A percentile compares a stretch with the other conserved stretches of the same genome.
These are phyloP conservation scores for Doryteuthis pealeii DNA, from an alignment of 1,140 invertebrate species.

Conservation along the genomic window DNA sequence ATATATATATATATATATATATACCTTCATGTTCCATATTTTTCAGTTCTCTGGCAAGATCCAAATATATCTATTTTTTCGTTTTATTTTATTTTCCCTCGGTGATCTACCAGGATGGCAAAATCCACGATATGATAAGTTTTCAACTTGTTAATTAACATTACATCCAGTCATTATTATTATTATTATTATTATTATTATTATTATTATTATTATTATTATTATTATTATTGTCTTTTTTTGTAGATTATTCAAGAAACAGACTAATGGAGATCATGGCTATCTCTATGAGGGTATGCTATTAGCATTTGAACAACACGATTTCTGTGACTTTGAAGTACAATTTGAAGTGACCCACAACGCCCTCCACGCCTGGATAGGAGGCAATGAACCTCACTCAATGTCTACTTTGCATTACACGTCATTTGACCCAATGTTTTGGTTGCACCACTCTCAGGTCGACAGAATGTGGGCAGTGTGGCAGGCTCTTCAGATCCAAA, in stretches of 20 bases:
- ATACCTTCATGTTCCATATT: too few species aligned
- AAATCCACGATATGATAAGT: too few species aligned
- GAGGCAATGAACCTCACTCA: conserved; percentile 21
- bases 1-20: too few species aligned
- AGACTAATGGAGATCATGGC: conserved; percentile 26
- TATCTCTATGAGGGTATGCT: conserved; percentile 27
- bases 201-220: too few species aligned
- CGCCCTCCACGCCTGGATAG: conserved; percentile 23
- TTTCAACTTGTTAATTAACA: too few species aligned
- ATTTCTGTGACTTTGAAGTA: conserved; percentile 36
- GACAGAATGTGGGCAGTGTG: conserved; percentile 33
- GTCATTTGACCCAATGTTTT: conserved; percentile 30
- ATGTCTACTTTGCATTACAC: conserved; percentile 30
- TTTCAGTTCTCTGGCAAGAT: too few species aligned
- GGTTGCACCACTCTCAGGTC: conserved; percentile 18
- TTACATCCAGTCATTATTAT: too few species aligned
- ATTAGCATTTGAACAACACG: conserved; percentile 32
- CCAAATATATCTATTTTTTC: too few species aligned
- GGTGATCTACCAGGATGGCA: too few species aligned
- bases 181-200: too few species aligned
- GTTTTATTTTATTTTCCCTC: too few species aligned
- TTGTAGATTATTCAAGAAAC: conserved; percentile 16
- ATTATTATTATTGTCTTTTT: too few species aligned
- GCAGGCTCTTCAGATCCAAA: conserved; percentile 27
- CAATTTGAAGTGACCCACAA: conserved; percentile 33